phyloP scores from a whole-genome alignment of 2,888 invertebrate genomes.

The Tryphoninae sp. region DNA sequence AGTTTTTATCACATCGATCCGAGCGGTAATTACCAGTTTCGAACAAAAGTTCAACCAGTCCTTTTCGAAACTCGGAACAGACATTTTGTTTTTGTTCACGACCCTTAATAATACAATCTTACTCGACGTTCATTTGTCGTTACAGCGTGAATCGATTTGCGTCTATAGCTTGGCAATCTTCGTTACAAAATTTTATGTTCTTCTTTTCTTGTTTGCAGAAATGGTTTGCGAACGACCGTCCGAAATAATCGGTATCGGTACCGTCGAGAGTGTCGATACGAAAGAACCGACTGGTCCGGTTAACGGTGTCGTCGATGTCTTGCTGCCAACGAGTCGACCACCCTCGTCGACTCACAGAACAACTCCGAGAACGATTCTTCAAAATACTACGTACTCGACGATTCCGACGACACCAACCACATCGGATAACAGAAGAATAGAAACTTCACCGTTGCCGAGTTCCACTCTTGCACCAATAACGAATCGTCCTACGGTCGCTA shows the following conservation, averaged over 20 bases:
- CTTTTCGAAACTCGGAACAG: too few species aligned
- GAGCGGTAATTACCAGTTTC: slow-evolving; percentile 82
- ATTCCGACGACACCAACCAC: slow-evolving; percentile 61
- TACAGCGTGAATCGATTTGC: too few species aligned
- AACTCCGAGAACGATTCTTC: slow-evolving; percentile 31
- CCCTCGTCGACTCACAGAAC: slow-evolving; percentile 73
- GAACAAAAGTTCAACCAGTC: too few species aligned
- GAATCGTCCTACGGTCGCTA: slow-evolving; percentile 70
- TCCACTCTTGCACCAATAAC: slow-evolving; percentile 68
- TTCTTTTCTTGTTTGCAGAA: slow-evolving; percentile 72
- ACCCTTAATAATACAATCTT: background rate
- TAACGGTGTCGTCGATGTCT: slow-evolving; percentile 78
- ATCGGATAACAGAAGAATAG: slow-evolving; percentile 68
- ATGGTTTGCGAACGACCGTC: slow-evolving; percentile 79
- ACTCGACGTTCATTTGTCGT: background rate
- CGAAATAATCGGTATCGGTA: slow-evolving; percentile 83
- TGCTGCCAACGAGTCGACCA: slow-evolving; percentile 78
- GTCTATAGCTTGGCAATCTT: too few species aligned
- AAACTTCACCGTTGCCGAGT: slow-evolving; percentile 78
- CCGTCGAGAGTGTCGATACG: slow-evolving; percentile 83
- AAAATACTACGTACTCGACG: slow-evolving; percentile 66
- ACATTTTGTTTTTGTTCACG: background rate
- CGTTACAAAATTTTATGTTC: background rate
- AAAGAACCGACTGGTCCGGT: slow-evolving; percentile 76
- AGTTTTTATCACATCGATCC: slow-evolving; percentile 94